Base-by-base conservation (phyloP, 2,113 vertebrate species). In the Hippolais icterina region DNA sequence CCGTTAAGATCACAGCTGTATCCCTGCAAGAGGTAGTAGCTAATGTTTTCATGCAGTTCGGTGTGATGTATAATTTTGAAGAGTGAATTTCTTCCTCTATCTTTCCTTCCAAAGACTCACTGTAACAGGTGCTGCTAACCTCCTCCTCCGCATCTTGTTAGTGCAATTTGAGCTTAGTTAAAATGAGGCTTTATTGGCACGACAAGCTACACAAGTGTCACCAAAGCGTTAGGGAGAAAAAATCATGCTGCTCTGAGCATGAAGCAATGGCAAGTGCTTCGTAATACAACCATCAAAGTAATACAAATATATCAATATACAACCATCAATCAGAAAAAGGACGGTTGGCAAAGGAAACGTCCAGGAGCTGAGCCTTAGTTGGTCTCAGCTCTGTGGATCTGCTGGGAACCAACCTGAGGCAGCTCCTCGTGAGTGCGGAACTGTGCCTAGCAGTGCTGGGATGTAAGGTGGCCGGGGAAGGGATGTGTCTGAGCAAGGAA, bases 241-340 rank as follows among this genome's bases (percentile, higher is more conserved):
- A 83, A 63, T 75, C 50, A 19, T 49, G 28, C 54, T 71, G 8
- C 33, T 81, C 44, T 25, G 63, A 93, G 63, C 31, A 29, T 13
- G 42, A 90, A 44, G 41, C 0, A 4, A 41, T 8, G 25, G 21
- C 3, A 2, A 83, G 24, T 0, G 2, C 39, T 63, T 63, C 3
- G 2, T 49, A 69, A 42, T 63, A 31, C 24, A 53, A 53, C 17
- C 8, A 60, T 47, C 61, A 39, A 46, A 68, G 52, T 33, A 37
- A 50, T 44, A 57, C 37, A 37, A 74, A 35, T 18, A 20, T 44
- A 27, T 44, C 12, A n/a, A n/a, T 52, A 65, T 29, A 16, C 21
- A 56, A 6, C 12, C 25, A 31, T 63, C 41, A 33, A 3, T 49
- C 18, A 33, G 49, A 27, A 77, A 69, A 63, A 63, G 22, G 25